Evolutionary conservation across 2,888 invertebrate genomes (phyloP), one percentile per base, ranked within the genome.

Genomic region (Andrena camellia): DNA sequence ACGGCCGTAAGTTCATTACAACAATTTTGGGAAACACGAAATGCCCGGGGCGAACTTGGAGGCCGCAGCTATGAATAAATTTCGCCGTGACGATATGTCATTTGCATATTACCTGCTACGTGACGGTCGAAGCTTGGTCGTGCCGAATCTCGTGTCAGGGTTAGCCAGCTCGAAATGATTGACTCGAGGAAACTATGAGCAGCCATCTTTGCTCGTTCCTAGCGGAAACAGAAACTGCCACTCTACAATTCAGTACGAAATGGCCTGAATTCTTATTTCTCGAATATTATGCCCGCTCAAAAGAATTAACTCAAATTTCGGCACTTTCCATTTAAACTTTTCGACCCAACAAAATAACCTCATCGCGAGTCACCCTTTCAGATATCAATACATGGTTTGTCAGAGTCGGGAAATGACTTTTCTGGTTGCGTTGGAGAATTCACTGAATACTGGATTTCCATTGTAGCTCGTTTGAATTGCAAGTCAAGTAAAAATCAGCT

Each of bases 31-130:
- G 78, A 31, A 42, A 29, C 52, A 72, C 35, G 67, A 57, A 67
- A 52, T 33, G 68, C 17, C 48, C 48, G 57, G 66, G 75, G 69
- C 78, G 83, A 87, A 89, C 74, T 83, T 78, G 26, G 83, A 67
- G 62, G 77, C 75, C 81, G 60, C 72, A 75, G 84, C 84, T 89
- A 92, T 92, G 92, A 92, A 92, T 92, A 92, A 91, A 92, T 92
- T 91, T 90, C 87, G 50, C 63, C 76, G 68, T 84, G 84, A 72
- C 86, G 87, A 87, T 84, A 81, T 76, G 78, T 86, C 82, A 92
- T 92, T 92, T 92, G 87, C 92, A 92, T 92, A 88, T 87, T 85
- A 83, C 86, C 72, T 68, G 79, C 59, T 77, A 72, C 78, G 77
- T 76, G 78, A 81, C 71, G 71, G 57, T 10, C 60, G 77, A 75